Evolutionary conservation across 2,888 invertebrate species (phyloP), one percentile per base, ranked within the genome.

Genomic region (Mimas tiliae): DNA sequence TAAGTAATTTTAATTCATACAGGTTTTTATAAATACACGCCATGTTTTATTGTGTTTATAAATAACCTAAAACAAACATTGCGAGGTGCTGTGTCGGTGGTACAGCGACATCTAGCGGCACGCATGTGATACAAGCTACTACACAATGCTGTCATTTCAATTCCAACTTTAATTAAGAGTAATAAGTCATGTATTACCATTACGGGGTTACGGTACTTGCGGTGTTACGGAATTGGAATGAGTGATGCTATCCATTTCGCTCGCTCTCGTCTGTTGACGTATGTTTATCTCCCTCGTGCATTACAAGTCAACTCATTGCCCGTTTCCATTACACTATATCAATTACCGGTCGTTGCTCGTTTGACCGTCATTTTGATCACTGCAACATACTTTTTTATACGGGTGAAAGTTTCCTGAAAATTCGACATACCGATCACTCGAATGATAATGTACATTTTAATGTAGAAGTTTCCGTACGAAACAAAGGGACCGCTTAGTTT

Each of bases 261-360:
- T 90, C 84, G 75, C 78, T 73, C 88, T 68, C 82, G 79, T 78
- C 72, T 76, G 76, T 80, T 82, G 83, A 81, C 76, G 73, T 79
- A 77, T 76, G 80, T 82, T 85, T 82, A 79, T 90, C 91, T 85
- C 90, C 74, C 80, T 89, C 88, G 82, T 84, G 85, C 87, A 86
- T 87, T 85, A 87, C 85, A 87, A 88, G 89, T 90, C 90, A 87
- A 83, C 85, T 83, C 87, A 89, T 88, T 90, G 88, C 88, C 86
- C 82, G 92, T 92, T 91, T 93, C 90, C 91, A 93, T 92, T 91
- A 89, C 89, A 91, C 89, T 90, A 87, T 88, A 91, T 91, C 90
- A 92, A 91, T 65, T 65, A 53, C 47, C 53, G 48, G 53, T 65
- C 62, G 62, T 47, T 55, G 65, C 55, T 55, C 55, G 33, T 65